phyloP scores from a whole-genome alignment of 2,113 vertebrate genomes.

The Calcarius ornatus region DNA sequence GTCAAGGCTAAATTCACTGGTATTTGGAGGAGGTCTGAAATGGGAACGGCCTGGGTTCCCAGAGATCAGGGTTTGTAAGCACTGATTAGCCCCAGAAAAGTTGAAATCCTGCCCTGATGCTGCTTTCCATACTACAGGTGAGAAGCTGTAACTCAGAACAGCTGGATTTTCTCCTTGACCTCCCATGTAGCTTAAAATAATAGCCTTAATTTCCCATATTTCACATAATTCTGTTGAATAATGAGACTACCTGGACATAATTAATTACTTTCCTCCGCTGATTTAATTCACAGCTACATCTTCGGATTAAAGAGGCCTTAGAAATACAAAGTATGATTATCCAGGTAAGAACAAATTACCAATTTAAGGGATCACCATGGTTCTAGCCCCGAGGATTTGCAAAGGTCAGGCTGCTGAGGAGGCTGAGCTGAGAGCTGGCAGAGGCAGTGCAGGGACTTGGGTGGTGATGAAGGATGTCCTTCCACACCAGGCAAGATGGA shows the following conservation, averaged over 20 bases:
- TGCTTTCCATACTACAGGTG: not conserved
- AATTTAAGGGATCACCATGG: not conserved
- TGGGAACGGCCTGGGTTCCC: rapidly evolving
- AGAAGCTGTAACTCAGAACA: not conserved
- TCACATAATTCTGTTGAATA: not conserved
- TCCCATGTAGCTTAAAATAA: not conserved
- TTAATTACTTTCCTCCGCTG: not conserved
- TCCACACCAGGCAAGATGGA: not conserved
- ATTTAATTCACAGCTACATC: not conserved
- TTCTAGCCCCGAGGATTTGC: not conserved
- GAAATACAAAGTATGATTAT: not conserved
- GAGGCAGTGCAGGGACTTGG: not conserved
- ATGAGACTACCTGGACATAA: not conserved
- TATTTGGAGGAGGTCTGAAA: not conserved
- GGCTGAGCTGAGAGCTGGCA: not conserved
- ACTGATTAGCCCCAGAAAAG: not conserved
- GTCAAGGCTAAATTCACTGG: not conserved
- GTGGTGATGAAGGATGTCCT: not conserved
- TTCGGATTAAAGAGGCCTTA: not conserved
- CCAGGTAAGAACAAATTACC: not conserved
- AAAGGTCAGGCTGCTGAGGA: not conserved
- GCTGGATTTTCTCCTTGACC: not conserved
- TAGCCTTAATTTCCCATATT: not conserved
- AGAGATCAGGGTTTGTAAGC: not conserved
- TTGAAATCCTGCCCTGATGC: not conserved